Conservation (phyloP, 2,113 vertebrate species). For the Percopsis transmontana region DNA sequence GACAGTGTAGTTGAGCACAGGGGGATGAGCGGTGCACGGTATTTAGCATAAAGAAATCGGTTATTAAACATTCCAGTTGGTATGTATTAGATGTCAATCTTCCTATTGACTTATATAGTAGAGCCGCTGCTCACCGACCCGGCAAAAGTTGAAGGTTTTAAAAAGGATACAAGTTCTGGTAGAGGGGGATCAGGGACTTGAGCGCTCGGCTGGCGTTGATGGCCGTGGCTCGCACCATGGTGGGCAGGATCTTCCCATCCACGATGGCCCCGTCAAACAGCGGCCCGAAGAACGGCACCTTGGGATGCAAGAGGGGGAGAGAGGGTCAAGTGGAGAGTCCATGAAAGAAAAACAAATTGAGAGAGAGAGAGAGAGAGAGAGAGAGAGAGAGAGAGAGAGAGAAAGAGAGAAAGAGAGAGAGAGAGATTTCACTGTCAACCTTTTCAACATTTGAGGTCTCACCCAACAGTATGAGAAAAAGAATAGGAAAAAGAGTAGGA, state of each 20-base stretch:
- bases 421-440: too few relatives aligned
- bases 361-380: not conserved
- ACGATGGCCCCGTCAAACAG: constrained; percentile 98
- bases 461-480: too few relatives aligned
- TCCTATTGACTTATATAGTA: too few relatives aligned
- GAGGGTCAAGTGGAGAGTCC: constrained; percentile 17
- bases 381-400: not conserved
- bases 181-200: constrained; percentile 95
- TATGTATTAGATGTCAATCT: too few relatives aligned
- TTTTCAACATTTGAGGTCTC: too few relatives aligned
- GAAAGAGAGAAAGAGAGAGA: too few relatives aligned
- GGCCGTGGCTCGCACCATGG: constrained; percentile 95
- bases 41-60: too few relatives aligned
- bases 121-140: too few relatives aligned
- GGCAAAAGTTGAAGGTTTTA: constrained; percentile 23
- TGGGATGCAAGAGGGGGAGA: constrained; percentile 13
- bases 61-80: too few relatives aligned
- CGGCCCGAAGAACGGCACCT: constrained; percentile 98
- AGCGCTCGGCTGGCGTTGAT: constrained; percentile 97
- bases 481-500: too few relatives aligned
- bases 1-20: too few relatives aligned
- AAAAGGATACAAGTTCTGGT: constrained; percentile 99
- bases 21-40: too few relatives aligned
- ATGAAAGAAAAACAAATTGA: not conserved
- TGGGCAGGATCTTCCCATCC: constrained; percentile 95